Percentiles rank a stretch among this genome's conserved stretches.
These are phyloP conservation scores for Ctenicera cuprea DNA, from an alignment of 2,888 invertebrate genomes.

Conservation along the genomic window DNA sequence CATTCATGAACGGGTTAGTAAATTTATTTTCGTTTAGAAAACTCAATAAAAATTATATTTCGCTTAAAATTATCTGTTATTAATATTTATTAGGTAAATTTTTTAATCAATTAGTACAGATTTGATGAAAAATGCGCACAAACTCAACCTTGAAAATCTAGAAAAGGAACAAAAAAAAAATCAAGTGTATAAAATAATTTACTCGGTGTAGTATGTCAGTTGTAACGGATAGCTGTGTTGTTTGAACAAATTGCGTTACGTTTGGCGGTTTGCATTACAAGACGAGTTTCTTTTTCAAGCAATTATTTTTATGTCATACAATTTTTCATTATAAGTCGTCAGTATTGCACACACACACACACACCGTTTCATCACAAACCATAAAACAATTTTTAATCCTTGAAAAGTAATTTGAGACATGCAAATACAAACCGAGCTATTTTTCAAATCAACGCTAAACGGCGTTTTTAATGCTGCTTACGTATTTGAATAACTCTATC, in stretches of 20 bases:
- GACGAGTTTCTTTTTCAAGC: constrained; percentile 28
- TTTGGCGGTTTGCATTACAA: constrained; percentile 38
- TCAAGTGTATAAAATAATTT: constrained; percentile 24
- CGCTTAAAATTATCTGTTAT: no score
- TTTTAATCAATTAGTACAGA: no score
- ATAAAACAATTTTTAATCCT: constrained; percentile 24
- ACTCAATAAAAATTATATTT: no score
- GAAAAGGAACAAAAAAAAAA: constrained; percentile 23
- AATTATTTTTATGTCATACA: constrained; percentile 8
- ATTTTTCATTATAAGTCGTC: constrained; percentile 25
- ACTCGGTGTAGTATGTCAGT: constrained; percentile 31
- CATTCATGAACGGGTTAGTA: no score
- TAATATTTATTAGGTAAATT: no score
- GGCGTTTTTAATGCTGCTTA: background rate
- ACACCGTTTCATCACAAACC: constrained; percentile 15
- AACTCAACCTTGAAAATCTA: constrained; percentile 13
- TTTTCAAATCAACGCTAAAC: background rate
- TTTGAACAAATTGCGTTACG: constrained; percentile 34
- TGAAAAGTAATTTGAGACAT: constrained; percentile 16
- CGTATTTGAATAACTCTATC: constrained; percentile 21
- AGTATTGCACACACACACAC: constrained; percentile 9
- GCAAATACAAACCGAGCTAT: background rate
- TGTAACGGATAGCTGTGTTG: constrained; percentile 33
- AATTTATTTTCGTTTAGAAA: no score
- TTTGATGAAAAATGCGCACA: background rate